Evolutionary conservation across 2,797 vertebrate genomes (phyloP).

Genomic region (Myotis pilosus): DNA sequence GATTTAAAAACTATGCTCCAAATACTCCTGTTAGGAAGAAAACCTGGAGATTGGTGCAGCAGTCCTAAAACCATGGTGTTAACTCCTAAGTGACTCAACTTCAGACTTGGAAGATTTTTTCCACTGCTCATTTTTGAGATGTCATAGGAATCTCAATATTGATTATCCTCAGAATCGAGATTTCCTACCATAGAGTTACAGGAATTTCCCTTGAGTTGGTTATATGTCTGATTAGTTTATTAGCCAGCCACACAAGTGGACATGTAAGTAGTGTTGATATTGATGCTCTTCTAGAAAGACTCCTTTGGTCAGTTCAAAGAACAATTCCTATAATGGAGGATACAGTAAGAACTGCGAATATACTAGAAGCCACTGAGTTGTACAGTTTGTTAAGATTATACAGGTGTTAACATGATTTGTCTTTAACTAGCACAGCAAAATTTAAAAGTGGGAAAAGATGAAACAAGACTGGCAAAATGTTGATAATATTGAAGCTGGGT

Average conservation of each 20-base stretch:
- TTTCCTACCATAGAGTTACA: conserved; percentile 1
- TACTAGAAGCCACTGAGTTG: background rate
- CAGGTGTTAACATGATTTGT: conserved; percentile 17
- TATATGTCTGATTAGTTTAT: background rate
- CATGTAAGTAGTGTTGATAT: background rate
- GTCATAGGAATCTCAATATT: conserved; percentile 30
- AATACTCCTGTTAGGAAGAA: conserved; percentile 31
- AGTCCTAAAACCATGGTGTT: conserved; percentile 21
- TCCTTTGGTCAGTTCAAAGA: conserved; percentile 35
- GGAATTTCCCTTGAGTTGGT: conserved; percentile 32
- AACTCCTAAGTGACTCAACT: background rate
- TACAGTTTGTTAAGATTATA: background rate
- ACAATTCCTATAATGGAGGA: conserved; percentile 24
- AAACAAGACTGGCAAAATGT: conserved; percentile 14
- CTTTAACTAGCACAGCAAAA: conserved; percentile 19
- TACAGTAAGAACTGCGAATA: background rate
- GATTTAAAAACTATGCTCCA: conserved; percentile 40
- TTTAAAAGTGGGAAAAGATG: background rate
- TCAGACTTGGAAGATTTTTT: conserved; percentile 10
- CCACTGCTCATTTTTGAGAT: conserved; percentile 43
- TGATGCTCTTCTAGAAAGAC: conserved; percentile 20
- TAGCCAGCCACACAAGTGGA: background rate
- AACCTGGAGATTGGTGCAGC: background rate
- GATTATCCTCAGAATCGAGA: conserved; percentile 29
- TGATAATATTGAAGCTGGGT: background rate